Evolutionary conservation across 2,113 vertebrate species (phyloP).

Genomic region (Muscicapa adusta): DNA sequence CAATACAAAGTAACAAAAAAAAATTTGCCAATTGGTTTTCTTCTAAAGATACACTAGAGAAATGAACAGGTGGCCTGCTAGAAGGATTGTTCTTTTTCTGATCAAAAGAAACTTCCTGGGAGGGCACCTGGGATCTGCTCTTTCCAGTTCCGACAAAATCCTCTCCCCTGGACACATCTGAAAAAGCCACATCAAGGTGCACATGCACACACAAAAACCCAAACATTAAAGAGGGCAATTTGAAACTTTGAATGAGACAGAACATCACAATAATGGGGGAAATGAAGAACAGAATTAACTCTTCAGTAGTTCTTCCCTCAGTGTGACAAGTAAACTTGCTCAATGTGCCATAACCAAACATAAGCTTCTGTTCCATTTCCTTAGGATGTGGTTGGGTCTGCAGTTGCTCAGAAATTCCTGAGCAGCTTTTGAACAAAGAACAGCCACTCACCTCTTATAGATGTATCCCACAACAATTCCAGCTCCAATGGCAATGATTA

Average conservation of each 20-base stretch:
- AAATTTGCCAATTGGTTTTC: not conserved
- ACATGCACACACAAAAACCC: not conserved
- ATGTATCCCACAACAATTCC: conserved; percentile 90
- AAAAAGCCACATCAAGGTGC: not conserved
- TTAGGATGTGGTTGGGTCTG: not conserved
- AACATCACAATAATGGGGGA: not conserved
- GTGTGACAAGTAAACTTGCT: not conserved
- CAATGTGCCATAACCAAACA: not conserved
- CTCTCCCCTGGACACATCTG: not conserved
- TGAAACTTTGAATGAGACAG: not conserved
- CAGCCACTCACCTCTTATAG: conserved; percentile 86
- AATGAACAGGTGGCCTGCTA: not conserved
- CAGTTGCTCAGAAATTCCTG: not conserved
- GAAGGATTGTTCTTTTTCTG: not conserved
- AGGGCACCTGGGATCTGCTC: not conserved
- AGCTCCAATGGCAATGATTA: conserved; percentile 85
- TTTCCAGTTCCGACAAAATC: not conserved
- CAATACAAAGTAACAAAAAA: not conserved
- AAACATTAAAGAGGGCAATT: not conserved
- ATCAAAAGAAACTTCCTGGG: not conserved
- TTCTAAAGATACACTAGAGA: not conserved
- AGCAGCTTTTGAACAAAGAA: not conserved
- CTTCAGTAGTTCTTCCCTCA: not conserved
- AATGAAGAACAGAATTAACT: not conserved
- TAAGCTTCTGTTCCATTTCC: not conserved